Percentiles rank a stretch among this genome's conserved stretches.
These are phyloP conservation scores for Phalacrocorax brasilianus DNA, from an alignment of 2,113 vertebrate species.

Conservation along the genomic window DNA sequence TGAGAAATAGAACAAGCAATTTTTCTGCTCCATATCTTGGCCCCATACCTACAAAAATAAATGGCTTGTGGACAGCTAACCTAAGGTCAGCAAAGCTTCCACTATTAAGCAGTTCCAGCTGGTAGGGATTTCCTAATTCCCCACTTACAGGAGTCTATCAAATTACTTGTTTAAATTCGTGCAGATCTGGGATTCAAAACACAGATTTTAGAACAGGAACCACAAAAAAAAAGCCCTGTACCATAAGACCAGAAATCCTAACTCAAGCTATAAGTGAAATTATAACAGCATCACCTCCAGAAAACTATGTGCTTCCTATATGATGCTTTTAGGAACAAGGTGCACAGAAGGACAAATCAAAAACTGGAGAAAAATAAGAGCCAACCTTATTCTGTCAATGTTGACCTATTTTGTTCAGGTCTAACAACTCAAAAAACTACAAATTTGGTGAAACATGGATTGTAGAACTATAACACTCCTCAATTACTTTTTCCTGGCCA, in stretches of 20 bases:
- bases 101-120: constrained; percentile 20
- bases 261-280: neutral
- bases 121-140: constrained; percentile 13
- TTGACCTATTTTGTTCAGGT: constrained; percentile 79
- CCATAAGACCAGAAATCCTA: neutral
- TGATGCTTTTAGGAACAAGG: neutral
- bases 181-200: neutral
- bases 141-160: neutral
- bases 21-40: neutral
- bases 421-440: constrained; percentile 76
- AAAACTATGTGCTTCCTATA: neutral
- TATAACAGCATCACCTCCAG: neutral
- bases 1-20: neutral
- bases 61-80: constrained; percentile 25
- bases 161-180: constrained; percentile 10
- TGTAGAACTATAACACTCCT: constrained; percentile 75
- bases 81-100: constrained; percentile 29
- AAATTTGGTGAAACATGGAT: constrained; percentile 68
- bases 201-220: neutral
- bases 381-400: constrained; percentile 69
- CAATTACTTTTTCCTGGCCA: constrained; percentile 79
- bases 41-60: constrained; percentile 8
- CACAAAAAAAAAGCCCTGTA: neutral
- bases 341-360: neutral
- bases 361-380: constrained; percentile 15